Base-by-base conservation (phyloP, 2,797 vertebrate species). In the Telmatherina bonti region DNA sequence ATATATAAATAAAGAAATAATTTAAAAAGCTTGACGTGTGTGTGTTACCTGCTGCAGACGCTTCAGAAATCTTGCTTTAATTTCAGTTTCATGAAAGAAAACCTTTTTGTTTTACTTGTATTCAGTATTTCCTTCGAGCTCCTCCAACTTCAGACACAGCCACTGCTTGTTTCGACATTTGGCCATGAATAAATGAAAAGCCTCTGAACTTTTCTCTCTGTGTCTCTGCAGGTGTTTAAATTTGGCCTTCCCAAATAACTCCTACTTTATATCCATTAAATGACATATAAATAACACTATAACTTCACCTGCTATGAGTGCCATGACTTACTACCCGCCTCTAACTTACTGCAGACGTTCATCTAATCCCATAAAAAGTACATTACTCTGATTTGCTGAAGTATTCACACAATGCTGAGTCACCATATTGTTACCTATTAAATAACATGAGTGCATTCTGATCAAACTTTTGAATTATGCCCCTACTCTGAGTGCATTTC, bases 1-100 rank as follows among this genome's bases (percentile, higher is more conserved):
- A 95, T 93, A 94, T 93, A 95, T 94, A 94, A 91, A 94, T 93
- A 94, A 93, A 95, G 73, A 94, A 93, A 93, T 94, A 93, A 93
- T 91, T 93, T 90, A 93, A 94, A 92, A 93, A 83, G 62, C n/a
- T 76, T 13, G 27, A 62, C 70, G 67, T 68, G 22, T 82, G 54
- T 86, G 61, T 73, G 31, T 68, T 41, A 36, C 30, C 16, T 36
- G 1, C 30, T 43, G 5, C 20, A 16, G 11, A 0, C 45, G 6
- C 12, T 15, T 20, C 8, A 22, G 18, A 15, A 27, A 7, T 15
- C 27, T 20, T 5, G 16, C 41, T 43, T 20, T 8, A 7, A 41
- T 20, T 41, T 41, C 18, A 20, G 16, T 2, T 20, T 43, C 5
- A 43, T 20, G 20, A n/a, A n/a, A n/a, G n/a, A n/a, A n/a, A n/a